Base-by-base conservation (phyloP, 2,888 invertebrate genomes). In the Platycheirus albimanus region DNA sequence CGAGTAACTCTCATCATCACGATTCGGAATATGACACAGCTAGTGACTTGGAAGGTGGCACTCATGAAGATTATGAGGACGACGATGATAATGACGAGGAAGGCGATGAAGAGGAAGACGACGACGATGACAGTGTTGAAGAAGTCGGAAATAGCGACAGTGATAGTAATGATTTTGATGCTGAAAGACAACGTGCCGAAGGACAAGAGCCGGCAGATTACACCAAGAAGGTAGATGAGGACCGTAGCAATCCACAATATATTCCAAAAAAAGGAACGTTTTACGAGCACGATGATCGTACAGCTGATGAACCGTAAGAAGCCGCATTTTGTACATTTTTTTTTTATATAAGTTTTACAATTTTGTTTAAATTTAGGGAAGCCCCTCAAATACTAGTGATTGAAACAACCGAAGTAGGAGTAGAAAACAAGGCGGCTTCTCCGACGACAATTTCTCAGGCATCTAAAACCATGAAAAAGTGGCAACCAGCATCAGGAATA, bases 231-330 rank as follows among this genome's bases (percentile, higher is more conserved):
- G 94, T 98, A 1, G 98, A 98, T 88, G 98, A 98, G 89, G 99
- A 99, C 89, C 93, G 97, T 45, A 95, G 98, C 89, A 98, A 99
- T 92, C 99, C 99, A 0, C 98, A 99, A 88, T 99, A 98, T 91
- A 98, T 99, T 86, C 99, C 99, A 0, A 97, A 98, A 89, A 93
- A 96, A 86, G 99, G 99, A 0, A 97, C 97, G 0, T 99, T 99
- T 90, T 99, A 99, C 88, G 99, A 99, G 87, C 99, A 99, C 88
- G 99, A 99, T 88, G 97, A 97, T 88, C 92, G 98, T 83, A 96
- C 96, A 4, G 94, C 94, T 17, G 95, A 95, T 54, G 94, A 94
- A 85, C 92, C 92, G 94, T 94, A 90, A 91, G 90, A 36, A 61
- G 0, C 13, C 17, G n/a, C 1, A 6, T 38, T 41, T 28, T 28